Evolutionary conservation across 2,113 vertebrate genomes (phyloP), one percentile per base, ranked within the genome.

Genomic region (Cebidichthys violaceus): DNA sequence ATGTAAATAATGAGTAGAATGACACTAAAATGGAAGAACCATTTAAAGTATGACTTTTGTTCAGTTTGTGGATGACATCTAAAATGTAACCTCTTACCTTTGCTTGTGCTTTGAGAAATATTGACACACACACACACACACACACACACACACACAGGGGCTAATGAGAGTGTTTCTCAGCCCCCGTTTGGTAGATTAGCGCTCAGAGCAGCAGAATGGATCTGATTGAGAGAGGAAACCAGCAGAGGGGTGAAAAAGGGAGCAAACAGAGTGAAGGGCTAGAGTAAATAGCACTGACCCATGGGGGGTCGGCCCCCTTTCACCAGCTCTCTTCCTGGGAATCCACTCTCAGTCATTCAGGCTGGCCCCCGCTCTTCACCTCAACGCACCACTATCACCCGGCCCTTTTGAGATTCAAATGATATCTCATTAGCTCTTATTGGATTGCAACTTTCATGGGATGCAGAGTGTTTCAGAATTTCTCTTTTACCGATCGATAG

Each of bases 341-440:
- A 90, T 89, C 89, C 85, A 75, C 89, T 77, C 55, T 61, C 45
- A 37, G 70, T 80, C 86, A 82, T 84, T 85, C 80, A 84, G 50
- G 69, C 84, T 74, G 39, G 27, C 57, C 57, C 72, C 57, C 35
- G 1, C 69, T 77, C 79, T 69, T 75, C 77, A 81, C 67, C 85
- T 87, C 71, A 79, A 57, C 79, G 47, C 86, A 79, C 70, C 83
- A 72, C 79, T 85, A 82, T 88, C 89, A 79, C 85, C 75, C 62
- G 0, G 41, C 33, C 83, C 90, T 35, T 93, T 94, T 94, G 85
- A 90, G 86, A 95, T 95, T 94, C 87, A 92, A 93, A 95, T 93
- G 71, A 82, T 76, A 87, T 92, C 91, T 95, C 92, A 93, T 95
- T 95, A 93, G 90, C 88, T 89, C 88, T 91, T 87, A 94, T 93